phyloP scores from a whole-genome alignment of 1,140 invertebrate genomes.

The Sitobion miscanthi region DNA sequence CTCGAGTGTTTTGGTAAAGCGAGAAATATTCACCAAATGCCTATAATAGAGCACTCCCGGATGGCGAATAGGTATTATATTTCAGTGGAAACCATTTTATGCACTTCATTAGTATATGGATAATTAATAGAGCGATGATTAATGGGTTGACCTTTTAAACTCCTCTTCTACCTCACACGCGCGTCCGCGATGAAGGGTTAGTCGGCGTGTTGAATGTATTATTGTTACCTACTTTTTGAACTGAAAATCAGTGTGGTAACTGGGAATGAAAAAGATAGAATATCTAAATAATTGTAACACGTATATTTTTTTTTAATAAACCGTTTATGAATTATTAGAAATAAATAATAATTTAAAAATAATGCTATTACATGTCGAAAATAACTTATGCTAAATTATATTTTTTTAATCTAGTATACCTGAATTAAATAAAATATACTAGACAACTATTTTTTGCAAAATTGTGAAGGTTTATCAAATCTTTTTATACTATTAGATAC shows the following conservation, averaged over 20 bases:
- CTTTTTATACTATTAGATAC: too few relatives aligned
- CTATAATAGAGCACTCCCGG: background rate
- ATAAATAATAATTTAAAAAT: background rate
- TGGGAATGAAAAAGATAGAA: background rate
- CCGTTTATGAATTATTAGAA: background rate
- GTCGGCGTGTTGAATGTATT: background rate
- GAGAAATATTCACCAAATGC: background rate
- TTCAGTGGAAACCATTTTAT: background rate
- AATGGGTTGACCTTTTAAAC: conserved; percentile 19
- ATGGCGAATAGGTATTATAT: background rate
- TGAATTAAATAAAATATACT: too few relatives aligned
- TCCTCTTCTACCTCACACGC: background rate
- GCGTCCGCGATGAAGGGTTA: background rate
- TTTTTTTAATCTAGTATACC: too few relatives aligned
- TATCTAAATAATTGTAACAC: background rate
- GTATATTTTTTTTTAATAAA: background rate
- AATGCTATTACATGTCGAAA: background rate
- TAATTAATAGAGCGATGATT: conserved; percentile 18
- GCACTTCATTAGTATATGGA: conserved; percentile 12
- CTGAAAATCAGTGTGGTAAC: background rate
- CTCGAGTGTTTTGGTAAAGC: background rate
- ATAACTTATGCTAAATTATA: background rate
- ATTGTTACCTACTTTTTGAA: background rate
- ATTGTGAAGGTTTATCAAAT: too few relatives aligned
- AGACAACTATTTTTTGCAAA: too few relatives aligned